Percentiles rank a stretch among this genome's conserved stretches.
These are phyloP conservation scores for Ochropleura leucogaster DNA, from an alignment of 2,888 invertebrate species.

Conservation along the genomic window DNA sequence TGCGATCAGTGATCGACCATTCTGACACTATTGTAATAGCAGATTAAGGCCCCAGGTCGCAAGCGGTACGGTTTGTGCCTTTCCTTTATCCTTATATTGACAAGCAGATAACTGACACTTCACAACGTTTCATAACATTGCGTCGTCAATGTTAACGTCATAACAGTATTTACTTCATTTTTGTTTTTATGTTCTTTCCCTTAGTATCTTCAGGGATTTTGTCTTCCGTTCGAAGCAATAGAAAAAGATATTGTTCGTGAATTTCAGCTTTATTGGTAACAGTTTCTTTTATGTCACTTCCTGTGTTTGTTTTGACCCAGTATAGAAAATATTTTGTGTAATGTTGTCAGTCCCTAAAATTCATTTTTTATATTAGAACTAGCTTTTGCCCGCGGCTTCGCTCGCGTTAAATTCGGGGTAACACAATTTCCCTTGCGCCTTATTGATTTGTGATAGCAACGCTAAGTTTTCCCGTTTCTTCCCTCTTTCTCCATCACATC, in stretches of 20 bases:
- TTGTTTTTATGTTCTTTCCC: conserved; percentile 9
- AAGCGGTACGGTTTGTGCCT: background rate
- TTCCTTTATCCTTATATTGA: background rate
- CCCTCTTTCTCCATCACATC: no score
- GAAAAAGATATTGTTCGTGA: background rate
- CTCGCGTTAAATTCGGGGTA: no score
- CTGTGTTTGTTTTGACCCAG: background rate
- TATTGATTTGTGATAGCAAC: no score
- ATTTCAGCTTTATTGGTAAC: conserved; percentile 2
- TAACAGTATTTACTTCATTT: conserved; percentile 12
- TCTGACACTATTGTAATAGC: no score
- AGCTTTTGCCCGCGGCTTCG: no score
- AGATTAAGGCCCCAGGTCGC: no score
- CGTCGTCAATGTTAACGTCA: background rate
- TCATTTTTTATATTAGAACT: background rate
- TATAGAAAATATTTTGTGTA: background rate
- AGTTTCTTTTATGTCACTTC: conserved; percentile 1
- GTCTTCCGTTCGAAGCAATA: conserved; percentile 1
- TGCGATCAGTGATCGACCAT: no score
- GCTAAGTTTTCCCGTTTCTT: no score
- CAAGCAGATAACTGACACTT: conserved; percentile 7
- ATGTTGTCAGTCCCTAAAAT: background rate
- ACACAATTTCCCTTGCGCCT: no score
- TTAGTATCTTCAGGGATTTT: conserved; percentile 15
- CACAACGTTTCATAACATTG: conserved; percentile 12